Base-by-base conservation (phyloP, 1,140 invertebrate genomes). In the Mamestra configurata region DNA sequence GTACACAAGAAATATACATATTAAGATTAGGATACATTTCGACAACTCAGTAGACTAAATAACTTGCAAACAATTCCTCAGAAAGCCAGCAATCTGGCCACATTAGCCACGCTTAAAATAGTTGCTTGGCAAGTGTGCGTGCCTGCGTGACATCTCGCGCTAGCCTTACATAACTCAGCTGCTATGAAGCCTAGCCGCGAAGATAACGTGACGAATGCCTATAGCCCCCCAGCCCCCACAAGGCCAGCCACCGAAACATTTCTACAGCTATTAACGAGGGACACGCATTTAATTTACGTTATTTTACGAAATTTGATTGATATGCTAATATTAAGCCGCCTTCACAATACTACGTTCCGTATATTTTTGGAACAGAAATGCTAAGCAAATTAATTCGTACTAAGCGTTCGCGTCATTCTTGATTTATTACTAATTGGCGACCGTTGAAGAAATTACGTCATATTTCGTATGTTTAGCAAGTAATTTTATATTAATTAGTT, bases 141-240 rank as follows among this genome's bases (percentile, higher is more conserved):
- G 86, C 46, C 82, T 75, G 64, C 80, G 72, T 77, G 83, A 87
- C 86, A 89, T 87, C 86, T 82, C 70, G 22, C 72, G 22, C 77
- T 71, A 73, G 61, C 22, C 61, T 80, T 40, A 70, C 71, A 80
- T 81, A 75, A 78, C 43, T 81, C 43, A 81, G 68, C 27, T 20
- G 66, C 75, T 80, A 82, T 81, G 72, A 82, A 76, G 37, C 71
- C 51, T 53, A 59, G 53, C 53, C 70, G 73, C 76, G 64, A 68
- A 82, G 85, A 87, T 89, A 84, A 88, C 84, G 83, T 85, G 85
- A 88, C 82, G 72, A 75, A 75, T 80, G 79, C 49, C 83, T 83
- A 85, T 87, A 83, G 83, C 35, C 70, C 70, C 70, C 78, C 66
- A 31, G 5, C 27, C 27, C 1, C 2, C 27, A 3, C 88, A 89